Evolutionary conservation across 2,888 invertebrate species (phyloP).

Genomic region (Bhutanitis thaidina): DNA sequence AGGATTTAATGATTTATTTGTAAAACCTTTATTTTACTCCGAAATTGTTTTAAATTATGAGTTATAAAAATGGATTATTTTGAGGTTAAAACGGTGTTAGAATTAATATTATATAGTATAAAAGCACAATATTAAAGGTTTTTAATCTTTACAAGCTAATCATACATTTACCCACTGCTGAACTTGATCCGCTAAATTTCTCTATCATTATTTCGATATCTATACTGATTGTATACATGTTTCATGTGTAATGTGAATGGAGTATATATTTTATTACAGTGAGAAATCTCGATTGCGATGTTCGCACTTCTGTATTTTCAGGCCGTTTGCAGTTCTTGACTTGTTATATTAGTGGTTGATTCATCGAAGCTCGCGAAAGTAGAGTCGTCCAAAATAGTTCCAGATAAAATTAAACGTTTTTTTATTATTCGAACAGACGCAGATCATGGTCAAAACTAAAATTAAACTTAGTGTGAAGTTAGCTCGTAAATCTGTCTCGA

Average conservation of each 20-base stretch:
- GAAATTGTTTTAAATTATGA: no score
- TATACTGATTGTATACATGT: constrained; percentile 42
- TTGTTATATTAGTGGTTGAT: constrained; percentile 65
- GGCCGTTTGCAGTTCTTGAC: constrained; percentile 54
- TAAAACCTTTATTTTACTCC: no score
- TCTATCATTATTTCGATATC: constrained; percentile 48
- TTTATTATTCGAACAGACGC: constrained; percentile 43
- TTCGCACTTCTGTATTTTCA: constrained; percentile 40
- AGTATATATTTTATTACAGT: constrained; percentile 21
- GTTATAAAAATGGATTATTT: no score
- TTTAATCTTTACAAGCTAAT: no score
- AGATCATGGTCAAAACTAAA: constrained; percentile 19
- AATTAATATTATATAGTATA: no score
- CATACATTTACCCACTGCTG: constrained; percentile 36
- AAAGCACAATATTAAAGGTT: no score
- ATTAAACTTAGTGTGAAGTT: constrained; percentile 2
- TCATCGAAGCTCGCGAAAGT: constrained; percentile 51
- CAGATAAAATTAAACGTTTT: constrained; percentile 47
- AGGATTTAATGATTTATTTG: no score
- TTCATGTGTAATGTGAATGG: constrained; percentile 25
- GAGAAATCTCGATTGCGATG: constrained; percentile 24
- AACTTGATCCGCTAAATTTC: constrained; percentile 36
- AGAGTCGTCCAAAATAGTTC: constrained; percentile 57
- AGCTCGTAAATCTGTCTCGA: no score
- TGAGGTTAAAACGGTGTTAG: no score